Evolutionary conservation across 2,888 invertebrate species (phyloP), one percentile per base, ranked within the genome.

Genomic region (Diarsia brunnea): DNA sequence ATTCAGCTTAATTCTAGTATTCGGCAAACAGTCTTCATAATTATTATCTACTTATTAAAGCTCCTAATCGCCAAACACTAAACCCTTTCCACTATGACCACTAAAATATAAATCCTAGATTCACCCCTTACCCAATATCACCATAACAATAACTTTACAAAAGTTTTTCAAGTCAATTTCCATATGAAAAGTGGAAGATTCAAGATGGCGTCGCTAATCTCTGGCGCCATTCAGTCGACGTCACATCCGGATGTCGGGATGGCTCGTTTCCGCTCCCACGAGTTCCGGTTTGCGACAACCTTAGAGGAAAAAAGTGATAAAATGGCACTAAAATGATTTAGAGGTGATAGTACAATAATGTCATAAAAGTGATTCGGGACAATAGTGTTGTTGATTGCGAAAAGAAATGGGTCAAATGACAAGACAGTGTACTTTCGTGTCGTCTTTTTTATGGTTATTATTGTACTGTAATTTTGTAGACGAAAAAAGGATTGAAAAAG

Each of bases 161-260:
- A 87, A 84, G 61, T 83, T 86, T 77, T 72, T 72, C 65, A 71
- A 78, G 69, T 73, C 73, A 68, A 87, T 89, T 85, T 86, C 76
- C 85, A 88, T 87, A 81, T 76, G 83, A 89, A 89, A 89, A 84
- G 87, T 84, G 69, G 58, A 67, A 69, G 71, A 71, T 77, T 68
- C 84, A 81, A 85, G 73, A 84, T 81, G 85, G 85, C 84, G 79
- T 7, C 79, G 69, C 82, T 88, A 87, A 87, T 89, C 86, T 88
- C 79, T 83, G 93, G 89, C 94, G 93, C 92, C 93, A 89, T 90
- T 92, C 88, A 90, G 89, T 76, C 88, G 84, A 89, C 90, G 90
- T 93, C 91, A 92, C 91, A 88, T 91, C 93, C 92, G 90, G 88
- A 84, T 82, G 90, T 86, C 78, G 87, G 88, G 88, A 90, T 89